Percentiles rank a stretch among this genome's conserved stretches.
phyloP scores from a whole-genome alignment of 2,797 vertebrate species.

The Sarcoramphus papa region DNA sequence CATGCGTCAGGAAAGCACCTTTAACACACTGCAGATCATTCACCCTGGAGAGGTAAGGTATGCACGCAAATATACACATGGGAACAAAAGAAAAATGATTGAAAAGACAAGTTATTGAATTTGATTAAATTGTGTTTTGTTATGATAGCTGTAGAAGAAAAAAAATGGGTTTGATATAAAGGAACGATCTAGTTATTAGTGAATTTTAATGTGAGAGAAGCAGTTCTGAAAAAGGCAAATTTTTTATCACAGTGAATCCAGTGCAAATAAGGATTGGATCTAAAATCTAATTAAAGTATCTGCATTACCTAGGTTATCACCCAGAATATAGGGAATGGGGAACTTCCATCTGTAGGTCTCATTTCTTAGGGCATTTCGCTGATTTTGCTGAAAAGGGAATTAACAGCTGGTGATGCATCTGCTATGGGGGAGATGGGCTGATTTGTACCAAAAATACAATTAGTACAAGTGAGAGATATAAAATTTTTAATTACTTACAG shows the following conservation, averaged over 20 bases:
- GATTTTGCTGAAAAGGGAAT: conserved; percentile 60
- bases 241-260: neutral
- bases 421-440: neutral
- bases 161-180: neutral
- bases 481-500: conserved; percentile 74
- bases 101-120: neutral
- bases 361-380: conserved; percentile 78
- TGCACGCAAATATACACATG: neutral
- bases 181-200: neutral
- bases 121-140: neutral
- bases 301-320: conserved; percentile 84
- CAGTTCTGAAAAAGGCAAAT: neutral
- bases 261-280: neutral
- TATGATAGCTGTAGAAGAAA: neutral
- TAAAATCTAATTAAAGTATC: neutral
- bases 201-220: neutral
- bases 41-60: neutral
- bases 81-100: neutral
- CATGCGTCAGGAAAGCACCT: neutral
- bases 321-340: conserved; percentile 89
- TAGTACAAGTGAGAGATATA: neutral
- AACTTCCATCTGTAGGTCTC: conserved; percentile 82
- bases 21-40: neutral
- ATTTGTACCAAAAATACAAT: neutral
- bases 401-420: neutral